Base-by-base conservation (phyloP, 1,140 invertebrate species). In the Ips typographus region DNA sequence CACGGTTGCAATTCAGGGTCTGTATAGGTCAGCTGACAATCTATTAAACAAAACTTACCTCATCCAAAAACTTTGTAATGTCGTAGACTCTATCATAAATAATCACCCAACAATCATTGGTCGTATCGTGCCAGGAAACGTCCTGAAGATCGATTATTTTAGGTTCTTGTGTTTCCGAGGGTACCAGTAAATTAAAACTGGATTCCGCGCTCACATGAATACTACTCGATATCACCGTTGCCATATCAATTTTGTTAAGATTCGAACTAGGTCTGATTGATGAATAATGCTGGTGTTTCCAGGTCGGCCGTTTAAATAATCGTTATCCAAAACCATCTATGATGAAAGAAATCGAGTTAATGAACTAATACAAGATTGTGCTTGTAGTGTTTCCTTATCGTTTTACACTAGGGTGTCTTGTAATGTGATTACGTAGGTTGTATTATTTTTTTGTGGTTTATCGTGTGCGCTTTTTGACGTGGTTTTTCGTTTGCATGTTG, bases 31-130 rank as follows among this genome's bases (percentile, higher is more conserved):
- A 4, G 38, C 40, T 42, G n/a, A n/a, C n/a, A n/a, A n/a, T n/a
- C n/a, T n/a, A n/a, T n/a, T n/a, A n/a, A 40, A 38, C 5, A 6
- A 67, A 64, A 73, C 61, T 76, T 76, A 87, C 85, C 90, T 85
- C 84, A 68, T 86, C 81, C n/a, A 92, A 74, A 73, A 92, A 91
- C 2, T 84, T 83, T 1, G 90, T 91, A 39, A 91, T 86, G 70
- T 92, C 86, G 77, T 91, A 92, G 3, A 93, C 89, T 41, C 88
- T 85, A 79, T 92, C 90, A 77, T 89, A 89, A 57, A 93, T 86
- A 2, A 90, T 84, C 38, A 92, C 79, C 89, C 89, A 91, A 74
- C 90, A 91, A 75, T 89, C 87, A 2, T 83, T 78, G 2, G 76
- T 73, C 1, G 83, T 84, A 74, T 91, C 90, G 69, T 91, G 90